Base-by-base conservation (phyloP, 2,888 invertebrate species). In the Podotricha telesiphe region DNA sequence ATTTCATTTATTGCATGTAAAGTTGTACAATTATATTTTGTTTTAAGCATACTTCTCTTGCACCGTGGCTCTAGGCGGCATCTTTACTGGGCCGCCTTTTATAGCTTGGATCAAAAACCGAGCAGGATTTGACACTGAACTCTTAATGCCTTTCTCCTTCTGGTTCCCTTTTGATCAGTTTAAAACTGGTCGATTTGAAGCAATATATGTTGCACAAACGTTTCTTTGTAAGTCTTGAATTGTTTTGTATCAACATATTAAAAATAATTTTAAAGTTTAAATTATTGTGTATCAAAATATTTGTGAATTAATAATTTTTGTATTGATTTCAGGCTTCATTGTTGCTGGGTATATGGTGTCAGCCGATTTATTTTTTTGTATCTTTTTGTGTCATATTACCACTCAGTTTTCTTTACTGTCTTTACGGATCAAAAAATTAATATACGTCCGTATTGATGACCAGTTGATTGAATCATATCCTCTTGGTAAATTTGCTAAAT, bases 141-240 rank as follows among this genome's bases (percentile, higher is more conserved):
- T 82, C 17, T 79, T 82, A 17, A 70, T 91, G 1, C 84, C 87
- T 0, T 89, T 89, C 75, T 83, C 85, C 76, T 91, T 85, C 77
- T 89, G 88, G 89, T 80, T 87, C 15, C 90, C 91, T 0, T 90
- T 88, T 68, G 86, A 91, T 19, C 85, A 88, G 2, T 83, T 82
- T 67, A 76, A 73, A 11, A n/a, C 42, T 8, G n/a, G 51, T 0
- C 78, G 76, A 56, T 89, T 85, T 64, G 84, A 82, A 58, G 63
- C 82, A 40, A 79, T 86, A 4, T 65, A 86, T 28, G 64, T 75
- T 0, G 66, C 82, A 4, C 87, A 89, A 73, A 83, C 83, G 7
- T 88, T 85, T 84, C 88, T 88, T 62, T 86, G 91, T 91, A 77
- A 82, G 81, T 75, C 69, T 17, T 10, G 0, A 28, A 56, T 28